phyloP scores from a whole-genome alignment of 2,888 invertebrate species.

The Gortyna flavago region DNA sequence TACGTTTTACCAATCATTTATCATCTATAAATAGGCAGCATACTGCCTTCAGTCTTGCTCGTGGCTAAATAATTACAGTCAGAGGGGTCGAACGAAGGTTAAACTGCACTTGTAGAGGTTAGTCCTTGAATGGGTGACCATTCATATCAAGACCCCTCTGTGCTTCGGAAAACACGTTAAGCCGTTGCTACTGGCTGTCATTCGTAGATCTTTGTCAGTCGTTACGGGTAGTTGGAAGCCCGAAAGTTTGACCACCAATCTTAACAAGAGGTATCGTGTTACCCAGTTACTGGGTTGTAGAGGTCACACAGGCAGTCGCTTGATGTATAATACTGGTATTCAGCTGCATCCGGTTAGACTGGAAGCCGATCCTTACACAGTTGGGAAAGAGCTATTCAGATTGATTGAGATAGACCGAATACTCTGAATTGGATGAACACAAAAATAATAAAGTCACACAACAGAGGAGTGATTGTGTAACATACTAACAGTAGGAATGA shows the following conservation, averaged over 20 bases:
- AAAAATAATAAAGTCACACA: too few relatives aligned
- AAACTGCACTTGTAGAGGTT: background rate
- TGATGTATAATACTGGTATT: too few relatives aligned
- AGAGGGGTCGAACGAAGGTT: background rate
- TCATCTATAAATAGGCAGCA: background rate
- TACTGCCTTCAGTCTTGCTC: background rate
- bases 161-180: too few relatives aligned
- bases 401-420: too few relatives aligned
- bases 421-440: too few relatives aligned
- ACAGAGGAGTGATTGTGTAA: too few relatives aligned
- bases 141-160: background rate
- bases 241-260: background rate
- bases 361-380: too few relatives aligned
- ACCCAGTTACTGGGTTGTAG: too few relatives aligned
- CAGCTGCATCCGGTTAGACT: too few relatives aligned
- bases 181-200: background rate
- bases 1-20: background rate
- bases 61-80: background rate
- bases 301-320: too few relatives aligned
- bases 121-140: background rate
- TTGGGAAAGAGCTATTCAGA: too few relatives aligned
- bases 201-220: background rate
- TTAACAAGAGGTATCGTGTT: too few relatives aligned
- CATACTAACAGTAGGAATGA: rapidly evolving
- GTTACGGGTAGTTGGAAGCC: background rate